Base-by-base conservation (phyloP, 2,113 vertebrate genomes). In the Callorhinus ursinus region DNA sequence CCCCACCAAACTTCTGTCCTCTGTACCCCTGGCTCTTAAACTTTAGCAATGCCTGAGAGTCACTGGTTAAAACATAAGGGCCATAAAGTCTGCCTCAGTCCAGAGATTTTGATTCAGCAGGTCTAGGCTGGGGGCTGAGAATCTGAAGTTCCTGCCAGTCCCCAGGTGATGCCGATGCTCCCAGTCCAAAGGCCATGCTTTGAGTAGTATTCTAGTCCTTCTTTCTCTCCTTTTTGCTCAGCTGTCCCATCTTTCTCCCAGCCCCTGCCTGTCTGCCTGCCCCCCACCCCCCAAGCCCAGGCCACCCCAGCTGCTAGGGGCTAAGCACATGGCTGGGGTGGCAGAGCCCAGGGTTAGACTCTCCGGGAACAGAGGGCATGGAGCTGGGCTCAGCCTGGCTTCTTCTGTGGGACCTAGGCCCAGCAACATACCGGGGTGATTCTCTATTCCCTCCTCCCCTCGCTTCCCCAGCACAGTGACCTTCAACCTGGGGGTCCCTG, bases 221-320 rank as follows among this genome's bases (percentile, higher is more conserved):
- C 53, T 71, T 74, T 49, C 13, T 61, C 31, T 36, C 42, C 13
- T 86, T 51, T 24, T 46, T 26, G 36, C 53, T 93, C 65, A 93
- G 92, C 92, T 87, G 79, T 96, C 79, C 90, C 36, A 55, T 49
- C 42, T 74, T 51, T 51, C 69, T 59, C 39, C 42, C n/a, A 72
- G 13, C 53, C 57, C 83, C 84, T 89, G 88, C 69, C 46, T n/a
- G 88, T 61, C 42, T 39, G 51, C 26, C 28, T 10, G 4, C 24
- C 22, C 4, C 5, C n/a, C 28, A 5, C 53, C 22, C 15, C 13
- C 46, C 12, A 59, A 69, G 7, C 61, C 69, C 86, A 86, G 53
- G 87, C 67, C 55, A n/a, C 24, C 14, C 26, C 95, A 93, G 77
- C 92, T 96, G 94, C 89, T 96, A 53, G 8, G 53, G 93, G 61